Base-by-base conservation (phyloP, 2,888 invertebrate genomes). In the Willowsia nigromaculata region DNA sequence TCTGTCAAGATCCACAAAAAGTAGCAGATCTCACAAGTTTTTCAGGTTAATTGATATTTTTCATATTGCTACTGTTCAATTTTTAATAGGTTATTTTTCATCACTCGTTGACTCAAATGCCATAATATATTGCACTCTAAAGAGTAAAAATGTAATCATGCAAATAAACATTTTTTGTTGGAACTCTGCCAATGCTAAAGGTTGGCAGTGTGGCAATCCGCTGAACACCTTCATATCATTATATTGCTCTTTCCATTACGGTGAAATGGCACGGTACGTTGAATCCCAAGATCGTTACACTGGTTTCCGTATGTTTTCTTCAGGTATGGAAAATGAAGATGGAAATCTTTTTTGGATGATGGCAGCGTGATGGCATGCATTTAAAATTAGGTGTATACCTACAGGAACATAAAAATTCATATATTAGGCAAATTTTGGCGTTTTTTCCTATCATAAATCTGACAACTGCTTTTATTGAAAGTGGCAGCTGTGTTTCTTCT, bases 21-120 rank as follows among this genome's bases (percentile, higher is more conserved):
- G 87, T 22, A 59, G 74, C 78, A 84, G 80, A 88, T 85, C 89
- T 0, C 80, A 85, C 74, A 89, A 89, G 27, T 89, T 85, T 85
- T 89, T 89, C 89, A 89, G 89, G 89, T 89, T 85, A 89, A 74
- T 74, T 47, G 18, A 71, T 59, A 47, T 33, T 83, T 83, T 83
- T 2, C 68, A 59, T 33, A 9, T 30, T 74, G 40, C 18, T 22
- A 33, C 18, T 65, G 15, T 15, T 47, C 1, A n/a, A 47, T 76
- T 71, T 40, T 71, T 71, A 71, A 71, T 43, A 30, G 62, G 13
- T 62, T 62, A n/a, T 6, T 11, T 27, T 68, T 40, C 22, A 68
- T 43, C 25, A 43, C 30, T 30, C 13, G 30, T 80, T 76, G 27
- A 43, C 13, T 18, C 50, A 74, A 6, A 27, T 78, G 27, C 6